Evolutionary conservation across 2,888 invertebrate species (phyloP), one percentile per base, ranked within the genome.

Genomic region (Macrophya annulata): DNA sequence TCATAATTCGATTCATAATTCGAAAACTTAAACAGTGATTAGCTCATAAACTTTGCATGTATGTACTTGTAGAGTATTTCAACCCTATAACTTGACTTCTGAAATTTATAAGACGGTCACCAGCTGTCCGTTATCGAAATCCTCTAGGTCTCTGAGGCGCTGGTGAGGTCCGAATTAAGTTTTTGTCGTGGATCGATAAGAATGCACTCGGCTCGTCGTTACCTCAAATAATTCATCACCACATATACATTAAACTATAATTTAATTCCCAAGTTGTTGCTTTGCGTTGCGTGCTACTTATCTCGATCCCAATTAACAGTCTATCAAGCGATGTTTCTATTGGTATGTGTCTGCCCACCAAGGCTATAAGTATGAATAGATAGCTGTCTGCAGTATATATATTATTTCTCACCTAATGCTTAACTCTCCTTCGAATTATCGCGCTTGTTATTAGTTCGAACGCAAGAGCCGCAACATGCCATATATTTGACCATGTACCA

Each of bases 271-370:
- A 40, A 25, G 62, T 79, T n/a, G 55, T 59, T 6, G 17, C 45
- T 31, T 10, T 21, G n/a, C 12, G n/a, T 79, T n/a, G 85, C 62
- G 65, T 85, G 85, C 62, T 4, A 21, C 59, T 40, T 85, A 85
- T 85, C 85, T 25, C 65, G 85, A 85, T 85, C 68, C 68, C 85
- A 79, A 85, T 85, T 79, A 85, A 65, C 85, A 77, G 62, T 65
- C 77, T 48, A 76, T 79, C 77, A 79, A 85, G 21, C 62, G 43
- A 62, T 37, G 25, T n/a, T 62, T 12, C 17, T 62, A 62, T 62
- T 21, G 25, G 40, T 62, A 45, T 74, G 37, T 77, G 17, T 37
- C 31, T 31, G 31, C 15, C 6, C 12, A 4, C 43, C 10, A 74
- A 3, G 9, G 43, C 55, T 77, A 77, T 37, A 31, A 31, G 31